These are phyloP conservation scores for Enteromius unitaeniatus DNA, from an alignment of 2,797 vertebrate genomes.

Conservation along the genomic window DNA sequence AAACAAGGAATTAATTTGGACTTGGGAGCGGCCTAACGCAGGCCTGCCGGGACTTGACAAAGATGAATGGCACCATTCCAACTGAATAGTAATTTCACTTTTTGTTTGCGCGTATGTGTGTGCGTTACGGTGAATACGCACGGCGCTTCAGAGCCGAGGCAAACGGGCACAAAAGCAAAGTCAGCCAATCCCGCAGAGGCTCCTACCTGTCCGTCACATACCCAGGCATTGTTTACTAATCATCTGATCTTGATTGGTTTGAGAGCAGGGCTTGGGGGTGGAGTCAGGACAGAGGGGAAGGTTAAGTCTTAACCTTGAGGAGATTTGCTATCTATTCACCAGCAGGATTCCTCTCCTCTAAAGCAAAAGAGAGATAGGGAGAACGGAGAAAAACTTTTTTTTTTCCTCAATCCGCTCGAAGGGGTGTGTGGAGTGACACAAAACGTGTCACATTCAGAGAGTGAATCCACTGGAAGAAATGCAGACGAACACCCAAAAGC, in stretches of 20 bases:
- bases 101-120: slow-evolving; percentile 62
- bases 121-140: slow-evolving; percentile 55
- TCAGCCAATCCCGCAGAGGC: slow-evolving; percentile 98
- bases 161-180: slow-evolving; percentile 82
- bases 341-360: slow-evolving; percentile 60
- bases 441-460: slow-evolving; percentile 99
- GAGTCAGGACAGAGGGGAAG: slow-evolving; percentile 83
- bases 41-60: slow-evolving; percentile 90
- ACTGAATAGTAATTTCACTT: slow-evolving; percentile 99
- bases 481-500: slow-evolving; percentile 98
- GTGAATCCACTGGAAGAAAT: slow-evolving; percentile 99
- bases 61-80: slow-evolving; percentile 99
- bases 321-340: slow-evolving; percentile 99
- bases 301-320: slow-evolving; percentile 99
- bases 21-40: slow-evolving; percentile 77
- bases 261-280: slow-evolving; percentile 90
- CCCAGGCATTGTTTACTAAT: slow-evolving; percentile 99
- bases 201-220: slow-evolving; percentile 99
- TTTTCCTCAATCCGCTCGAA: slow-evolving; percentile 42
- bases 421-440: slow-evolving; percentile 89
- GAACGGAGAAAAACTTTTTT: slow-evolving; percentile 38
- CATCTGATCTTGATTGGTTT: slow-evolving; percentile 99
- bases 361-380: slow-evolving; percentile 42
- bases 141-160: slow-evolving; percentile 98
- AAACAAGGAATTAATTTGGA: slow-evolving; percentile 99